Base-by-base conservation (phyloP, 1,140 invertebrate genomes). In the Ladona fulva region DNA sequence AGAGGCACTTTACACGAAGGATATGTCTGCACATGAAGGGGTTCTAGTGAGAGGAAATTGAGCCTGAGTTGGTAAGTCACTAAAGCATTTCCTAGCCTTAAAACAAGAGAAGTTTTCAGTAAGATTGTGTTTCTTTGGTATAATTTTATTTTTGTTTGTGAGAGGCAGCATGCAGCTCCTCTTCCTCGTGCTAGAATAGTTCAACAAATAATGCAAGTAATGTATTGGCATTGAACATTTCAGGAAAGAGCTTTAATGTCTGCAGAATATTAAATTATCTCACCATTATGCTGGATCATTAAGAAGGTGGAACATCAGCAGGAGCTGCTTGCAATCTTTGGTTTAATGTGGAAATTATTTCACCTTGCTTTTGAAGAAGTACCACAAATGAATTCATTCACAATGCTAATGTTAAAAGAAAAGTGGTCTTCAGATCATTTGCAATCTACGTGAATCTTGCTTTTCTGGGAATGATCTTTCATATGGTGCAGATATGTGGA, bases 151-250 rank as follows among this genome's bases (percentile, higher is more conserved):
- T 37, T 37, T 37, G 29, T 37, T 37, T 37, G 29, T 5, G 8
- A 37, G 29, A 37, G 29, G 29, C 29, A 37, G 29, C 29, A 37
- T 37, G 1, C 8, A 37, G 29, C 29, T 37, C 29, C 29, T 37
- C 52, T 19, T 66, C 52, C 52, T 6, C 16, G 12, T 66, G 52
- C 52, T 66, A 22, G 52, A 66, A 66, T 22, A 12, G 14, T 22
- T 66, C 14, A 66, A 19, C 14, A 19, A 19, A 66, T 66, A 22
- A 3, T 19, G 1, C 52, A 66, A 66, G 52, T 66, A 66, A 66
- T 66, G 52, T 66, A 12, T 66, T 66, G 52, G 52, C 52, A 66
- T 66, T 66, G 52, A 66, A 66, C 52, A 66, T 66, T 66, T 66
- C 52, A 66, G 52, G 52, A 66, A 66, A 66, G 3, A 66, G 1